These are phyloP conservation scores for Neuroscelio doddi DNA, from an alignment of 2,888 invertebrate species.

Conservation along the genomic window DNA sequence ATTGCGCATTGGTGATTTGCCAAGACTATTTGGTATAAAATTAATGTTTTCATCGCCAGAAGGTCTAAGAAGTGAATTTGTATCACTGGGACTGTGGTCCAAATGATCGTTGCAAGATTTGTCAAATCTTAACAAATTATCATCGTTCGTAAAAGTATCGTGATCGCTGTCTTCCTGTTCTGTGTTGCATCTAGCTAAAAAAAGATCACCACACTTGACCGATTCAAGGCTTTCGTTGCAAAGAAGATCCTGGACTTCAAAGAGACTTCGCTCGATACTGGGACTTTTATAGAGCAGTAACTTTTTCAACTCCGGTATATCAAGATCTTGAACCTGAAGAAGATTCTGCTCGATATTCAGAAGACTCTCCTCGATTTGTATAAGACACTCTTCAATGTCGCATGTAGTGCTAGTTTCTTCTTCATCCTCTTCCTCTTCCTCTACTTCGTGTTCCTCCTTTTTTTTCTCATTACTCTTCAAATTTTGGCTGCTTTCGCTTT, in stretches of 20 bases:
- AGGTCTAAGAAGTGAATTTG: constrained; percentile 3
- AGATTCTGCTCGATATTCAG: constrained; percentile 63
- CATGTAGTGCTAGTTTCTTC: constrained; percentile 49
- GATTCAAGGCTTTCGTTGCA: constrained; percentile 52
- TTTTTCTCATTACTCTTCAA: constrained; percentile 48
- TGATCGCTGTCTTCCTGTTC: constrained; percentile 46
- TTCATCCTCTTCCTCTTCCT: no score
- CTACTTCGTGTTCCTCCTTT: no score
- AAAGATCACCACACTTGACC: constrained; percentile 30
- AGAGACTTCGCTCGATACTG: constrained; percentile 56
- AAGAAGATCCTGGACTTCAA: constrained; percentile 56
- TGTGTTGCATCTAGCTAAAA: constrained; percentile 20
- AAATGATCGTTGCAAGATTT: constrained; percentile 29
- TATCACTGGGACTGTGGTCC: constrained; percentile 21
- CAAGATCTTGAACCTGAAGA: constrained; percentile 61
- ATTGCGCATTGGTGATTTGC: constrained; percentile 49
- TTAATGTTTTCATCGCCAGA: constrained; percentile 49
- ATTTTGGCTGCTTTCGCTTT: constrained; percentile 23
- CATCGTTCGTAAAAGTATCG: constrained; percentile 19
- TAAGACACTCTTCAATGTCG: constrained; percentile 63
- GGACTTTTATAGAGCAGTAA: constrained; percentile 58
- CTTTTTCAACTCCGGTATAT: constrained; percentile 61
- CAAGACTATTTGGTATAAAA: constrained; percentile 58
- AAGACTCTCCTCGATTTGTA: constrained; percentile 65
- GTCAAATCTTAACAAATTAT: constrained; percentile 44